Conservation (phyloP, 2,113 vertebrate genomes). For the Promerops cafer region DNA sequence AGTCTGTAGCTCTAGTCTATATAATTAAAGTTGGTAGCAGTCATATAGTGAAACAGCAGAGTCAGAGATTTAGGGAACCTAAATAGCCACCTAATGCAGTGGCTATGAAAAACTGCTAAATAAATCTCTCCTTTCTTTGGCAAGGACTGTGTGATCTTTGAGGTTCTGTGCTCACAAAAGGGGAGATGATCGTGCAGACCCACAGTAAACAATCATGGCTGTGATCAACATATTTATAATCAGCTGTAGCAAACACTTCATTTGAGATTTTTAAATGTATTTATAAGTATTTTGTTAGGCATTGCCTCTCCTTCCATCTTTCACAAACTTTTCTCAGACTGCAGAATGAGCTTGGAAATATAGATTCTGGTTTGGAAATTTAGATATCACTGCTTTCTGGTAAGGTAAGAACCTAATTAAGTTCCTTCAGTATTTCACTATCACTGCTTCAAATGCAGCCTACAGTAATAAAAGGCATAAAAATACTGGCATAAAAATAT, state of each 20-base stretch:
- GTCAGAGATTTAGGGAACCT: background rate
- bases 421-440: background rate
- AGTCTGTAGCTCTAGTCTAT: background rate
- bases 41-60: background rate
- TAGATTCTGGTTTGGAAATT: background rate
- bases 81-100: background rate
- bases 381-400: background rate
- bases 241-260: background rate
- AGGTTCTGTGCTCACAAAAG: background rate
- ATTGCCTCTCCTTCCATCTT: background rate
- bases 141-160: background rate
- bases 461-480: background rate
- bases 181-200: background rate
- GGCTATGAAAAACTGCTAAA: background rate
- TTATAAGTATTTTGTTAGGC: background rate
- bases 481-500: too few relatives aligned
- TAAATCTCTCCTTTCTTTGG: background rate
- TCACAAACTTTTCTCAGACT: background rate
- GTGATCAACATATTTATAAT: background rate
- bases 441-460: background rate
- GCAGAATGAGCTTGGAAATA: background rate
- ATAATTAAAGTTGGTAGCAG: background rate
- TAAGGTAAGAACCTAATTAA: background rate
- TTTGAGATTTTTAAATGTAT: background rate
- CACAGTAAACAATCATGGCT: background rate